Conservation (phyloP, 2,113 vertebrate genomes). For the Oreocharis arfaki region DNA sequence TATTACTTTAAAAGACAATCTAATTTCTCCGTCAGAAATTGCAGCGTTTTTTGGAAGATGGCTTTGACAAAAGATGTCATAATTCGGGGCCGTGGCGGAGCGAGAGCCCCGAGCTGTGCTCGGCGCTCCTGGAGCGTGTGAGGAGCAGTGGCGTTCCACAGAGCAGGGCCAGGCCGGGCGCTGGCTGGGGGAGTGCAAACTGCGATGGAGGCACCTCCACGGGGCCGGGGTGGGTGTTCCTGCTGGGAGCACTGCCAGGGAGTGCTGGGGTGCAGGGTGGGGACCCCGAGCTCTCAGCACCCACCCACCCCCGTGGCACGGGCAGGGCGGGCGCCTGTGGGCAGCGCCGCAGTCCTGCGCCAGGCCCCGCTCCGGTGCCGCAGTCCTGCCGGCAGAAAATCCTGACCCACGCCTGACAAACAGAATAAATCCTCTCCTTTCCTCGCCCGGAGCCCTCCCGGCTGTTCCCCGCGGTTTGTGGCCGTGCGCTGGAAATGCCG, state of each 20-base stretch:
- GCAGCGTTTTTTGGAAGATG: conserved; percentile 46
- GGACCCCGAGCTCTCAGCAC: not conserved
- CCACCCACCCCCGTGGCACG: not conserved
- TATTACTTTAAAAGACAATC: conserved; percentile 70
- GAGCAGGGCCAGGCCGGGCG: not conserved
- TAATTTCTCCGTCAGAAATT: conserved; percentile 65
- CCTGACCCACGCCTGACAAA: rapidly evolving
- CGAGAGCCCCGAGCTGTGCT: not conserved
- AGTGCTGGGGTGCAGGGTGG: rapidly evolving
- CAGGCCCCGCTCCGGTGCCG: not conserved
- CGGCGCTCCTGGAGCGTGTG: not conserved
- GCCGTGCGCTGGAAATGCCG: not conserved
- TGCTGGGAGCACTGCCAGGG: not conserved
- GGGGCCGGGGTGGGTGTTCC: not conserved
- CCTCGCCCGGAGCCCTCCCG: rapidly evolving
- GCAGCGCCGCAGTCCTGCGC: not conserved
- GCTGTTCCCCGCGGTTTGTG: not conserved
- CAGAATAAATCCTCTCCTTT: not conserved
- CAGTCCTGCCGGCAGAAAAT: not conserved
- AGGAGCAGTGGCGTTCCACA: not conserved
- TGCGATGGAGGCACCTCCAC: not conserved
- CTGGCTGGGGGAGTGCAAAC: not conserved
- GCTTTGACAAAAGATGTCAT: conserved; percentile 67
- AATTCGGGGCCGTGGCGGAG: conserved; percentile 15
- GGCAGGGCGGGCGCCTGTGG: not conserved